Base-by-base conservation (phyloP, 2,113 vertebrate genomes). In the Lamprotornis superbus region DNA sequence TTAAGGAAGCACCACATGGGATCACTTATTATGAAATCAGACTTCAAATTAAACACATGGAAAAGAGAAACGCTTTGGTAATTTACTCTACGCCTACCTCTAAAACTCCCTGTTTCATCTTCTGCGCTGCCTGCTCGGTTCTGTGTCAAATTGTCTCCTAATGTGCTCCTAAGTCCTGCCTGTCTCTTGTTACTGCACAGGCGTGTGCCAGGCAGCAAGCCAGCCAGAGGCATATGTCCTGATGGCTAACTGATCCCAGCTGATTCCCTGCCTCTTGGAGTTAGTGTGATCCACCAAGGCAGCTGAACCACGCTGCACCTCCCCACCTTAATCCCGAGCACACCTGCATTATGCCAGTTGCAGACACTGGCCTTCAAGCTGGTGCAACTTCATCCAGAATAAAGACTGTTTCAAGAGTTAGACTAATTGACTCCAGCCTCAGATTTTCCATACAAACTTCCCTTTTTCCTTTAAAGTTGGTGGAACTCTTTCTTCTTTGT, bases 131-230 rank as follows among this genome's bases (percentile, higher is more conserved):
- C 95, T 82, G 76, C 87, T 95, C 7, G 0, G 69, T 91, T 91
- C 86, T 94, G 70, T 61, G 46, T 95, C 83, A 93, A 68, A 77
- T 71, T 71, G 76, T 73, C 83, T 96, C 64, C 89, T 61, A 95
- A 90, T 12, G 27, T 18, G 33, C 35, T 89, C 89, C 1, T 39
- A 88, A 93, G 60, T 33, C 89, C 64, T 92, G 88, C 60, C 92
- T 97, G 96, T 56, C 84, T 97, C 96, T 83, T 21, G 82, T 97
- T 97, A 97, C n/a, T 53, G 82, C 84, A 89, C 88, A 94, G 94
- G 87, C 83, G 14, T 95, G 89, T 96, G 95, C 79, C 95, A 96
- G 96, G 95, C 95, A 96, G 65, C 69, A 68, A 92, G 95, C 83
- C 97, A 97, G 87, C 80, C 68, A 33, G 79, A 94, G 83, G 46